Evolutionary conservation across 2,797 vertebrate genomes (phyloP), one percentile per base, ranked within the genome.

Genomic region (Lerista edwardsae): DNA sequence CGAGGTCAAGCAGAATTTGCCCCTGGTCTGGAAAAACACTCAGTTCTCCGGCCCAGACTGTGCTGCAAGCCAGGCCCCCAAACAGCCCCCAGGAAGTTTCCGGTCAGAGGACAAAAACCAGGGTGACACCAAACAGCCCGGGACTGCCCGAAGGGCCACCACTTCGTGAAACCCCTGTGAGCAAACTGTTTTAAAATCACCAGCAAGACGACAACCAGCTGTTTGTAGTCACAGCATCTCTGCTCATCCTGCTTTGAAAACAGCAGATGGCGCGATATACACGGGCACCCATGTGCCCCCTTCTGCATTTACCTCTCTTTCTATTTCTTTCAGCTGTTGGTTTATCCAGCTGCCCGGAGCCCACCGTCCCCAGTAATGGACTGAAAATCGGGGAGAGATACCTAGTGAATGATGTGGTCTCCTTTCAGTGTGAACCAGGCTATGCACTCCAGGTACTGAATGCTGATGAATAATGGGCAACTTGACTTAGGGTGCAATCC

Each of bases 341-440:
- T 12, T 95, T 99, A 76, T 98, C 98, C 93, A 99, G 95, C 93
- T 99, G 99, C 90, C 97, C 99, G 0, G 98, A 99, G 90, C 98
- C 99, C 0, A 90, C 97, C 0, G 90, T 99, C 10, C 99, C 99
- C 0, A 98, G 98, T 88, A 99, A 98, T 0, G 97, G 98, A 21
- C 95, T 98, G 88, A 99, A 98, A 95, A 88, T 97, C 0, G 99
- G 99, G 0, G 98, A 99, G 72, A 97, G 98, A 78, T 98, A 99
- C 77, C 95, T 99, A 91, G 98, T 99, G 97, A 99, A 99, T 75
- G 98, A 98, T 0, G 99, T 99, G 44, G 97, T 99, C 87, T 99
- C 98, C 29, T 99, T 99, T 94, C 98, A 98, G 87, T 99, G 99
- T 65, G 98, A 99, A 88, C 98, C 98, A 0, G 99, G 99, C 88